Conservation (phyloP, 2,888 invertebrate genomes). For the Ecdyonurus torrentis region DNA sequence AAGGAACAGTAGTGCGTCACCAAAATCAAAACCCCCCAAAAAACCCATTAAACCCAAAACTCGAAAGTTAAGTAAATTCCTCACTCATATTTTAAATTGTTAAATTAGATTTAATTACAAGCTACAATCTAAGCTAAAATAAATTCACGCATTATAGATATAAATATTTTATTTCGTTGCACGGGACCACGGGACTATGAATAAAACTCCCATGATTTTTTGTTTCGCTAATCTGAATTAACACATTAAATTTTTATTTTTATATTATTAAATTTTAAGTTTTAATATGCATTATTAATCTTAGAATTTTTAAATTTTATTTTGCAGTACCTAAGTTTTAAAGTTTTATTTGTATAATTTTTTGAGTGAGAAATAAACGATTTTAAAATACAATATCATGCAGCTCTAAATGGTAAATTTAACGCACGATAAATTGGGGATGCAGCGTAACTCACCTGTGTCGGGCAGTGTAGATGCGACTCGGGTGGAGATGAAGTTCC, state of each 20-base stretch:
- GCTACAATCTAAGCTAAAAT: too few species aligned
- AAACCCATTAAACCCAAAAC: too few species aligned
- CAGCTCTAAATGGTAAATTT: neutral
- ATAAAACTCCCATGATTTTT: neutral
- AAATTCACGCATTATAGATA: too few species aligned
- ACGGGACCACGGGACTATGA: neutral
- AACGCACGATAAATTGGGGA: neutral
- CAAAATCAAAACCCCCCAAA: too few species aligned
- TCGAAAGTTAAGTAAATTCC: too few species aligned
- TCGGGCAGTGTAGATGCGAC: slow-evolving; percentile 45
- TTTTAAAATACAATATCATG: neutral
- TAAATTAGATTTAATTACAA: too few species aligned
- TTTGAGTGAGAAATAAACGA: neutral
- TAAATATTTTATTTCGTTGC: too few species aligned
- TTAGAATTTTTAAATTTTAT: neutral
- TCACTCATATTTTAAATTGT: too few species aligned
- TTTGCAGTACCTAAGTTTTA: too few species aligned
- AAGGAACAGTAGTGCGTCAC: too few species aligned
- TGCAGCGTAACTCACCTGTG: slow-evolving; percentile 40
- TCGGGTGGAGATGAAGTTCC: slow-evolving; percentile 51
- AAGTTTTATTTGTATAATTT: neutral
- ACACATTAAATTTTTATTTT: neutral
- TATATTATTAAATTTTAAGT: neutral
- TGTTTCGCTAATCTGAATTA: too few species aligned
- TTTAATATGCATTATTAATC: neutral